phyloP scores from a whole-genome alignment of 1,140 invertebrate species.

The Acromyrmex charruanus region DNA sequence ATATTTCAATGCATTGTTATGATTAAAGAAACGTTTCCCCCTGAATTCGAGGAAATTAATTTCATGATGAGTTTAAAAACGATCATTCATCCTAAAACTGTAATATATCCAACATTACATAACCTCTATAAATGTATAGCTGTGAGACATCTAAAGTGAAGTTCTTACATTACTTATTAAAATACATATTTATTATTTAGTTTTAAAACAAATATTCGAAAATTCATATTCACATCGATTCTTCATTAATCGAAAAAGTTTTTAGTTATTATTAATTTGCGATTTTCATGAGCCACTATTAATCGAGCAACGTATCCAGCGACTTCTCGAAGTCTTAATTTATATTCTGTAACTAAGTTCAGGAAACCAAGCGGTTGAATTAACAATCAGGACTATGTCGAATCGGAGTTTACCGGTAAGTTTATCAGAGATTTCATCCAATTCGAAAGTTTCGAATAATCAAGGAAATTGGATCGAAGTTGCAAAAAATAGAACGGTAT shows the following conservation, averaged over 20 bases:
- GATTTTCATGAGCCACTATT: conserved; percentile 25
- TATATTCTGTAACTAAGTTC: conserved; percentile 55
- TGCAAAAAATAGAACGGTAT: neutral
- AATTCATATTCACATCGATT: neutral
- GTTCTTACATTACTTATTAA: too few relatives aligned
- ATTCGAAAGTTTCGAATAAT: conserved; percentile 43
- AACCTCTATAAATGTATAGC: too few relatives aligned
- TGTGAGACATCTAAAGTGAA: too few relatives aligned
- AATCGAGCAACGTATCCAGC: neutral
- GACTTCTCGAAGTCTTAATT: conserved; percentile 46
- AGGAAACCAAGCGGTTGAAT: conserved; percentile 33
- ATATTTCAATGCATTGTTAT: too few relatives aligned
- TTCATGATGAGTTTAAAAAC: too few relatives aligned
- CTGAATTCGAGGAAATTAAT: too few relatives aligned
- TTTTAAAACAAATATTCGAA: neutral
- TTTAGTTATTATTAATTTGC: conserved; percentile 10
- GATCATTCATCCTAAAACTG: too few relatives aligned
- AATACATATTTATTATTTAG: too few relatives aligned
- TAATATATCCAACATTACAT: too few relatives aligned
- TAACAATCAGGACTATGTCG: conserved; percentile 49
- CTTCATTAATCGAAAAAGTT: neutral
- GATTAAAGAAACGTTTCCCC: too few relatives aligned
- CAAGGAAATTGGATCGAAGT: neutral
- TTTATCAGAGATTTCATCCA: conserved; percentile 45
- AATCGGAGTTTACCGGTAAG: conserved; percentile 33